Percentiles rank a stretch among this genome's conserved stretches.
These are phyloP conservation scores for Halesus radiatus DNA, from an alignment of 1,140 invertebrate genomes.

Conservation along the genomic window DNA sequence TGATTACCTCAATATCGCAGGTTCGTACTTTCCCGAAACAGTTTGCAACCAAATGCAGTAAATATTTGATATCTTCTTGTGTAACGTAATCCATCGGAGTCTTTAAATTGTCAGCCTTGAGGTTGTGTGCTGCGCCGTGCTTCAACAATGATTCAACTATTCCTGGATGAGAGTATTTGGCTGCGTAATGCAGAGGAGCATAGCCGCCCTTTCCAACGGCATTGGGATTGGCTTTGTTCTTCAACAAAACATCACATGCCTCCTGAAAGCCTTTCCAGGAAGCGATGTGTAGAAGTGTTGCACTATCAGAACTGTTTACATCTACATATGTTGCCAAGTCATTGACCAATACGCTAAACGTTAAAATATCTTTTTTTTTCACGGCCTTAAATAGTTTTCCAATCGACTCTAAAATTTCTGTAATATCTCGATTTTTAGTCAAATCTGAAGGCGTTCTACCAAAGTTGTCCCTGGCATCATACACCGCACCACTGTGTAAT, in stretches of 20 bases:
- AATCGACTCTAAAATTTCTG: not conserved
- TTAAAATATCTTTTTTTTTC: slow-evolving; percentile 1
- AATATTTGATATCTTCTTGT: too few relatives aligned
- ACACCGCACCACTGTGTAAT: slow-evolving; percentile 1
- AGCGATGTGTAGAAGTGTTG: not conserved
- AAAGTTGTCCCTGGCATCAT: not conserved
- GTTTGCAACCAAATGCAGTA: not conserved
- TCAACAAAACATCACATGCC: slow-evolving; percentile 6
- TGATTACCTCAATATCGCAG: too few relatives aligned
- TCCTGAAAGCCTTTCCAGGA: not conserved
- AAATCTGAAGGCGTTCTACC: not conserved
- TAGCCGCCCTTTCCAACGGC: not conserved
- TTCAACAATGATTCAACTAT: not conserved
- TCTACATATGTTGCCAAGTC: not conserved
- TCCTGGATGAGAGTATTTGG: not conserved
- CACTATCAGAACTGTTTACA: not conserved
- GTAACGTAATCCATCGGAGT: too few relatives aligned
- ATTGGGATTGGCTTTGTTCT: slow-evolving; percentile 15
- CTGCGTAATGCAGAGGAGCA: not conserved
- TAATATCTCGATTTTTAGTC: not conserved
- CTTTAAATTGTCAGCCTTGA: too few relatives aligned
- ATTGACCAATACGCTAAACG: not conserved
- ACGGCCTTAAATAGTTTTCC: slow-evolving; percentile 18
- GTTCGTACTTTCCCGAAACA: not conserved
- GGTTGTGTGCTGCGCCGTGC: too few relatives aligned